Evolutionary conservation across 1,140 invertebrate genomes (phyloP).

Genomic region (Asbolus verrucosus): DNA sequence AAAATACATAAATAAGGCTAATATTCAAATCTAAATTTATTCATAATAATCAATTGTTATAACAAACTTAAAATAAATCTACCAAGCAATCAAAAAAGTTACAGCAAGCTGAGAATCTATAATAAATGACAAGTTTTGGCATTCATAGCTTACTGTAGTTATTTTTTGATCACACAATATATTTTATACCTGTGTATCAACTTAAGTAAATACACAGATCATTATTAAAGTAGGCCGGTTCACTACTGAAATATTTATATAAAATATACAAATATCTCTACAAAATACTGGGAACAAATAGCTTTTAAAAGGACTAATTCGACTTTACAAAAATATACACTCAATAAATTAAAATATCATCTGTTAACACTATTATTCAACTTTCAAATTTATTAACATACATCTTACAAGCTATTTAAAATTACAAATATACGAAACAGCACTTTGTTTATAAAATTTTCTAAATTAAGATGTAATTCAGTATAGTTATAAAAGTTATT

Average conservation of each 20-base stretch:
- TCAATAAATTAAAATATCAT: conserved; percentile 34
- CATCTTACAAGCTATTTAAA: not conserved
- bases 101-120: too few species aligned
- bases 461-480: not conserved
- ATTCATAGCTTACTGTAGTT: too few species aligned
- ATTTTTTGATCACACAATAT: too few species aligned
- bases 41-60: conserved; percentile 15
- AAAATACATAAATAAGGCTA: conserved; percentile 38
- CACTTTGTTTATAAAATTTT: conserved; percentile 3
- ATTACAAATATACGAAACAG: too few species aligned
- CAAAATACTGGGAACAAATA: conserved; percentile 32
- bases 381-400: conserved; percentile 3
- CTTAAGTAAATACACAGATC: conserved; percentile 49
- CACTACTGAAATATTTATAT: conserved; percentile 48
- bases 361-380: too few species aligned
- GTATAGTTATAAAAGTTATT: conserved; percentile 22
- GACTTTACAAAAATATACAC: conserved; percentile 45
- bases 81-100: too few species aligned
- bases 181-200: conserved; percentile 41
- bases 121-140: too few species aligned
- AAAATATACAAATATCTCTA: conserved; percentile 39
- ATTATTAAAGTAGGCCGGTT: conserved; percentile 49
- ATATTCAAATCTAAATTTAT: conserved; percentile 42
- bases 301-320: conserved; percentile 25
- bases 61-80: conserved; percentile 28